Evolutionary conservation across 2,888 invertebrate species (phyloP).

Genomic region (Ypsolopha sequella): DNA sequence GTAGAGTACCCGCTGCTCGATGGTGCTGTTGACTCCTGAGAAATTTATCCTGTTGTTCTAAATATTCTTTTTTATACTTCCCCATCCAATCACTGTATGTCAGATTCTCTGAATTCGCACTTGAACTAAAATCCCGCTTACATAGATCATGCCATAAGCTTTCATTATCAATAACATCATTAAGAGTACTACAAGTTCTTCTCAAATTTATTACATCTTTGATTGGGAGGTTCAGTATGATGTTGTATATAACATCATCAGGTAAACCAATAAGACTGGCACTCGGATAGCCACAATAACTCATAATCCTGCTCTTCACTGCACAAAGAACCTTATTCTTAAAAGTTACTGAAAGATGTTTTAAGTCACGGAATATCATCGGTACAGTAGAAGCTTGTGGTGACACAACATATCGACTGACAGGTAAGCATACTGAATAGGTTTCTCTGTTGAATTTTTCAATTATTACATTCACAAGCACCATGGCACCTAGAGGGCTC

Average conservation of each 20-base stretch:
- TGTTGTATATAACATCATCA: slow-evolving; percentile 44
- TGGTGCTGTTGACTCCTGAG: slow-evolving; percentile 1
- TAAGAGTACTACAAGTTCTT: slow-evolving; percentile 38
- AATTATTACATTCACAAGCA: slow-evolving; percentile 41
- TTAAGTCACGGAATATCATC: slow-evolving; percentile 49
- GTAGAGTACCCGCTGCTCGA: slow-evolving; percentile 27
- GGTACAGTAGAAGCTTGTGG: slow-evolving; percentile 40
- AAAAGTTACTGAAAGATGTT: slow-evolving; percentile 55
- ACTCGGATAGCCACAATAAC: slow-evolving; percentile 50
- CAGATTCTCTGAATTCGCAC: slow-evolving; percentile 13
- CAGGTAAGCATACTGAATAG: slow-evolving; percentile 48
- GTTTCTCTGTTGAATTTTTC: slow-evolving; percentile 39
- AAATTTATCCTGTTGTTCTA: slow-evolving; percentile 17
- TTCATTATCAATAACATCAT: slow-evolving; percentile 29
- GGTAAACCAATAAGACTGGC: slow-evolving; percentile 57
- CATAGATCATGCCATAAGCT: slow-evolving; percentile 45
- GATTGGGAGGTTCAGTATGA: slow-evolving; percentile 33
- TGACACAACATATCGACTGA: slow-evolving; percentile 47
- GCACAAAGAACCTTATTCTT: slow-evolving; percentile 68
- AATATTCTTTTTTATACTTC: slow-evolving; percentile 31
- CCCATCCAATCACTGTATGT: slow-evolving; percentile 30
- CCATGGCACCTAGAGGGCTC: slow-evolving; percentile 40
- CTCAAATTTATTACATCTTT: slow-evolving; percentile 34
- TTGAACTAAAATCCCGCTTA: slow-evolving; percentile 36
- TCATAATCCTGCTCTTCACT: slow-evolving; percentile 66